A percentile compares a stretch with the other conserved stretches of the same genome.
Evolutionary conservation across 2,113 vertebrate species (phyloP).

Genomic region (Bubo blakistoni): DNA sequence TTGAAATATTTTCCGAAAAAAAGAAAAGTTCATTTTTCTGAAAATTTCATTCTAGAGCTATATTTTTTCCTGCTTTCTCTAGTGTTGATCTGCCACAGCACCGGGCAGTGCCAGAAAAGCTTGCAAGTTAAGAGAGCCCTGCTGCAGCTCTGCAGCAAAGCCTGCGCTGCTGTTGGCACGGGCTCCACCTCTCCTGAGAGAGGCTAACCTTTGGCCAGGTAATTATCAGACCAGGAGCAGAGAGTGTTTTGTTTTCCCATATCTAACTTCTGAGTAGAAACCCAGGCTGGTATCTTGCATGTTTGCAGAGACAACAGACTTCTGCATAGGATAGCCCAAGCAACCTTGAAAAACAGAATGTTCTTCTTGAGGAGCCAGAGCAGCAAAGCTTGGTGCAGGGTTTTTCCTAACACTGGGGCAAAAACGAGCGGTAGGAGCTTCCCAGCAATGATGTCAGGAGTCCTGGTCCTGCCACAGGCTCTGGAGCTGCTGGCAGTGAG

Average conservation of each 20-base stretch:
- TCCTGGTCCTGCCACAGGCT: background rate
- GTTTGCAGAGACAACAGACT: background rate
- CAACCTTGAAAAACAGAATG: background rate
- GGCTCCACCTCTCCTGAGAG: background rate
- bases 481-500: background rate
- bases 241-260: background rate
- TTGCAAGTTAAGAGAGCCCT: background rate
- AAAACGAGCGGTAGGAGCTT: background rate
- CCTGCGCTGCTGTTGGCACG: fast-evolving
- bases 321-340: background rate
- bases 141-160: background rate
- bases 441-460: background rate
- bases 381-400: background rate
- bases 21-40: background rate
- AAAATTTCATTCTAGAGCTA: background rate
- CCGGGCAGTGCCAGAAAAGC: background rate
- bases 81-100: background rate
- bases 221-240: background rate
- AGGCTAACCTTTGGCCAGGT: background rate
- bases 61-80: background rate
- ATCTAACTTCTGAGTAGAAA: background rate
- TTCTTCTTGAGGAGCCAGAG: background rate
- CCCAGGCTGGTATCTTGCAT: background rate
- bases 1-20: too few species aligned
- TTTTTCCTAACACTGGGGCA: background rate